These are phyloP conservation scores for Hoplodrina ambigua DNA, from an alignment of 2,888 invertebrate species.

Conservation along the genomic window DNA sequence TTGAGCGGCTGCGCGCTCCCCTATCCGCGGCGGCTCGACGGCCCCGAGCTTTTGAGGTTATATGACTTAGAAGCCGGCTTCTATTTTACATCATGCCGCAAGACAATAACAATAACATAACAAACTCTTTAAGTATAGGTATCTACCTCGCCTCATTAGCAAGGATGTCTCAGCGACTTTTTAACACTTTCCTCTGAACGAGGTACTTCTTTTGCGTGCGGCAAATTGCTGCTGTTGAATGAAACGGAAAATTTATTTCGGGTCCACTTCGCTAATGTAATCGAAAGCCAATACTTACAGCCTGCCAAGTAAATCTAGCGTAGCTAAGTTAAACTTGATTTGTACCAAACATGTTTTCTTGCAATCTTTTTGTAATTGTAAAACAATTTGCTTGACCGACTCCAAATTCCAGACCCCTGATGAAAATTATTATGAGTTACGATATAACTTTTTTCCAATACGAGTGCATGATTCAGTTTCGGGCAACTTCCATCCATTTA, in stretches of 20 bases:
- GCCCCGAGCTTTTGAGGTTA: conserved; percentile 87
- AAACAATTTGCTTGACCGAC: conserved; percentile 7
- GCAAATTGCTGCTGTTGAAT: conserved; percentile 59
- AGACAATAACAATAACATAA: conserved; percentile 84
- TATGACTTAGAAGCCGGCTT: conserved; percentile 85
- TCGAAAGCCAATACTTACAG: conserved; percentile 62
- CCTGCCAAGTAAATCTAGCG: conserved; percentile 66
- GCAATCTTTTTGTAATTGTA: conserved; percentile 30
- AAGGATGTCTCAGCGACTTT: conserved; percentile 43
- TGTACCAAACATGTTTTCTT: conserved; percentile 37
- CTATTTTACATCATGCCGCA: conserved; percentile 74
- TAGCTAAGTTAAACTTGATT: conserved; percentile 54
- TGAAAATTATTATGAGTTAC: conserved; percentile 43
- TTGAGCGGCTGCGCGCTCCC: conserved; percentile 87
- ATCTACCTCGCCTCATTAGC: conserved; percentile 66
- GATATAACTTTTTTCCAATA: conserved; percentile 35
- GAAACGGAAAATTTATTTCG: conserved; percentile 69
- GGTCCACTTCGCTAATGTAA: conserved; percentile 67
- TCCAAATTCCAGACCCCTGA: conserved; percentile 21
- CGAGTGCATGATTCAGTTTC: conserved; percentile 70
- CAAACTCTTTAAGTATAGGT: conserved; percentile 67
- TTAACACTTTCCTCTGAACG: conserved; percentile 23
- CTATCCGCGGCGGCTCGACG: conserved; percentile 71
- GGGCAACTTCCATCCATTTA: conserved; percentile 64
- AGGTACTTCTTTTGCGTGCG: conserved; percentile 37